These are phyloP conservation scores for Tinea pellionella DNA, from an alignment of 2,888 invertebrate genomes.

Conservation along the genomic window DNA sequence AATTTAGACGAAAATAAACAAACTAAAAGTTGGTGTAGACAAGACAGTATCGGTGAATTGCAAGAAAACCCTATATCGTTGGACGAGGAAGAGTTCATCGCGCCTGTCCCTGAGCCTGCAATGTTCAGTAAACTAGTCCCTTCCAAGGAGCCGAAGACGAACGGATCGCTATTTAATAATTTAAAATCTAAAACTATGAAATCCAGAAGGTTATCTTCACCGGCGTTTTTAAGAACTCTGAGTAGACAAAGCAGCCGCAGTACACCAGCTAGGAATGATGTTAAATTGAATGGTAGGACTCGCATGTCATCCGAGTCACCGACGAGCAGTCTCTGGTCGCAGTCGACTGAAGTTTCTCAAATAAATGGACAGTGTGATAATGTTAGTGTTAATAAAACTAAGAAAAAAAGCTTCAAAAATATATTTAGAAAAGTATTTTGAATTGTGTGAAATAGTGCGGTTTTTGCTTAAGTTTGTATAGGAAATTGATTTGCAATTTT, in stretches of 20 bases:
- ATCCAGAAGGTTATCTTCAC: constrained; percentile 68
- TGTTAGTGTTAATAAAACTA: constrained; percentile 60
- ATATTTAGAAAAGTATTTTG: constrained; percentile 85
- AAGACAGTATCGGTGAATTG: constrained; percentile 44
- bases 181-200: constrained; percentile 60
- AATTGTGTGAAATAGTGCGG: constrained; percentile 22
- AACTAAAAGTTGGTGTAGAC: constrained; percentile 35
- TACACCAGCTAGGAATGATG: constrained; percentile 43
- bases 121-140: constrained; percentile 36
- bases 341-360: constrained; percentile 51
- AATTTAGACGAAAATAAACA: constrained; percentile 46
- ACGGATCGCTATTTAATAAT: constrained; percentile 60
- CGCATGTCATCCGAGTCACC: constrained; percentile 57
- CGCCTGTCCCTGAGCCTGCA: constrained; percentile 54
- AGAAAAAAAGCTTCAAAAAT: constrained; percentile 77
- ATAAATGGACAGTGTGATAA: constrained; percentile 43
- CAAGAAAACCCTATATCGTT: constrained; percentile 65
- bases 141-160: constrained; percentile 48
- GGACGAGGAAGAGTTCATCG: constrained; percentile 68
- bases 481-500: constrained; percentile 2
- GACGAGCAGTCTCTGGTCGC: constrained; percentile 58
- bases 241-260: constrained; percentile 60
- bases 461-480: constrained; percentile 22
- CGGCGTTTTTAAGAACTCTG: constrained; percentile 69
- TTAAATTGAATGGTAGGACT: constrained; percentile 48